Conservation (phyloP, 1,140 invertebrate species). For the Bombus confusus region DNA sequence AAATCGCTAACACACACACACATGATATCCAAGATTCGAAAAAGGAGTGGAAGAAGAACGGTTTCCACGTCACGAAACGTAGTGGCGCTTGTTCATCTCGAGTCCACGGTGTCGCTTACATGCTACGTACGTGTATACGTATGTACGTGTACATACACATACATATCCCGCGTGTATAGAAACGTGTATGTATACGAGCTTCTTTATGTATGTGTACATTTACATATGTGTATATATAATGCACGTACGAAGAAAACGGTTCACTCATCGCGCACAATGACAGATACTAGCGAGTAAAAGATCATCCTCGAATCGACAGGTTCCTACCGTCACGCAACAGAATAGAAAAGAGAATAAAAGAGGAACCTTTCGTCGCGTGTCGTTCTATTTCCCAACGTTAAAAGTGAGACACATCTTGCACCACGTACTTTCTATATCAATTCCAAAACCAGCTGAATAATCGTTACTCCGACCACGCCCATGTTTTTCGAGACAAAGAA, state of each 20-base stretch:
- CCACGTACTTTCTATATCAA: conserved; percentile 40
- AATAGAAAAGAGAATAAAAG: not conserved
- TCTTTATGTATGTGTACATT: conserved; percentile 41
- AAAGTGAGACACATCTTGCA: conserved; percentile 34
- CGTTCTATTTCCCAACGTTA: conserved; percentile 1
- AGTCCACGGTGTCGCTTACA: conserved; percentile 9
- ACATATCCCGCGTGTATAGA: conserved; percentile 38
- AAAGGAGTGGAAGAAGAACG: not conserved
- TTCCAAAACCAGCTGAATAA: conserved; percentile 39
- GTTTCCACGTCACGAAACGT: not conserved
- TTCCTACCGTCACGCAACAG: not conserved
- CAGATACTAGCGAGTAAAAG: conserved; percentile 36
- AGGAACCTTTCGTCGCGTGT: not conserved
- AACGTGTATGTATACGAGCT: conserved; percentile 23
- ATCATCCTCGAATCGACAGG: not conserved
- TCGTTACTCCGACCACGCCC: conserved; percentile 26
- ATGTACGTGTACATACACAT: not conserved
- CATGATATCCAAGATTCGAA: not conserved
- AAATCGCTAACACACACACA: not conserved
- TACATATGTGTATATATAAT: conserved; percentile 40
- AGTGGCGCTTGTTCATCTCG: not conserved
- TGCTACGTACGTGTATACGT: conserved; percentile 8
- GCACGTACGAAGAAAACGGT: conserved; percentile 60
- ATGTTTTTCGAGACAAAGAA: conserved; percentile 17
- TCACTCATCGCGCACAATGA: conserved; percentile 46